These are phyloP conservation scores for Oncorhynchus tshawytscha DNA, from an alignment of 2,113 vertebrate species.

Conservation along the genomic window DNA sequence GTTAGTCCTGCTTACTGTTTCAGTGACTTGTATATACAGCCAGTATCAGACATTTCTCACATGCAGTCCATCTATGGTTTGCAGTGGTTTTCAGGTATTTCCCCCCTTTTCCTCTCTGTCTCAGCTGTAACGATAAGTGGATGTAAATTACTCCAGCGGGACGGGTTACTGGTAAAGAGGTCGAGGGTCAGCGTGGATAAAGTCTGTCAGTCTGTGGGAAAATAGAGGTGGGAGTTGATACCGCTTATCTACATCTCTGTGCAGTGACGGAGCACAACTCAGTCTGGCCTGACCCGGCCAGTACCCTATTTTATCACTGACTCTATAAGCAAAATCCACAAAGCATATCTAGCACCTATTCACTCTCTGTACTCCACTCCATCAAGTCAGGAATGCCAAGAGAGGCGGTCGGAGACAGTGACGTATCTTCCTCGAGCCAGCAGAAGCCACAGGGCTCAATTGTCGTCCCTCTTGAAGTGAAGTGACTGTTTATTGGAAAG, in stretches of 20 bases:
- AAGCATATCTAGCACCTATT: background rate
- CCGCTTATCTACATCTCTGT: conserved; percentile 2
- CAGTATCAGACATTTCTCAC: conserved; percentile 9
- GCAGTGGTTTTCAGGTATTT: background rate
- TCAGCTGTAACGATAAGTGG: background rate
- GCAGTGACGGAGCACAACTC: conserved; percentile 9
- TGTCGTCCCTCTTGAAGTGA: background rate
- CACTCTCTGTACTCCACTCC: background rate
- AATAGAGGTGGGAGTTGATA: conserved; percentile 8
- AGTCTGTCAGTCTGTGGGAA: conserved; percentile 36
- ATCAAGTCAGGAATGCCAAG: background rate
- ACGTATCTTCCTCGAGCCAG: background rate
- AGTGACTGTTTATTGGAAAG: too few species aligned
- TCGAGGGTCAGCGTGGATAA: conserved; percentile 15
- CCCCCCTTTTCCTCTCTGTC: background rate
- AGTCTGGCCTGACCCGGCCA: background rate
- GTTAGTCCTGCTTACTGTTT: conserved; percentile 15
- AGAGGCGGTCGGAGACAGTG: background rate
- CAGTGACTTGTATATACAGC: background rate
- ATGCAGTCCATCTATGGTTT: background rate
- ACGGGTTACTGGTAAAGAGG: conserved; percentile 9
- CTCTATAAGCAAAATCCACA: conserved; percentile 9
- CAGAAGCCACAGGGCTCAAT: background rate
- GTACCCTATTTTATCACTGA: conserved; percentile 8
- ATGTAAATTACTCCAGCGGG: conserved; percentile 4